Base-by-base conservation (phyloP, 2,888 invertebrate species). In the Cheiracanthium punctorium region DNA sequence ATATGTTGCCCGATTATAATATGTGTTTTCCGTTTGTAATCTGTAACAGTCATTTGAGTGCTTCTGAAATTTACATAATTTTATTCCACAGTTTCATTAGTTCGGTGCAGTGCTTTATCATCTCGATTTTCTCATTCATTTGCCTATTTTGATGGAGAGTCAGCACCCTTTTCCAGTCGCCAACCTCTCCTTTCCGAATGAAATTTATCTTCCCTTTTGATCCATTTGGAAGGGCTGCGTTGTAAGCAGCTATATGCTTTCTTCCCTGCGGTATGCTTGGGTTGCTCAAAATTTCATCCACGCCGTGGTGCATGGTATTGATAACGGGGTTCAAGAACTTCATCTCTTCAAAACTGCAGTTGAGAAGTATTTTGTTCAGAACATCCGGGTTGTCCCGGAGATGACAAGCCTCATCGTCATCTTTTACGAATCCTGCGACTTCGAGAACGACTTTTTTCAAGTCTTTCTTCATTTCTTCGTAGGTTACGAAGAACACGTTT, bases 401-500 rank as follows among this genome's bases (percentile, higher is more conserved):
- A 48, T 85, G 75, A 58, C 41, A 43, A n/a, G 41, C 12, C 20
- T 75, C 71, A 17, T 67, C 64, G 65, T 74, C 64, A n/a, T 37
- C 28, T 12, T 88, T 84, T 0, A 90, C 29, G 79, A 90, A 90
- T 7, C 65, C 28, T 0, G 89, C 89, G 8, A 90, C 86, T 67
- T 88, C 85, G 24, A 80, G 30, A 37, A 90, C 88, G 0, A 85
- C 79, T 14, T 79, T 80, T 17, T 70, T 67, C 12, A 89, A 80
- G 43, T 90, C 85, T 5, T 48, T 80, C 82, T 92, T 91, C 91
- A 92, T 90, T 72, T 92, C 91, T 85, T 92, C 92, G 84, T 91
- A 92, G 72, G 90, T 91, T 30, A 91, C 82, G 71, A 92, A 90
- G 2, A 90, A 89, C 0, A 92, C 90, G 77, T 92, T 91, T 0